Conservation (phyloP, 1,140 invertebrate species). For the Campoletis sonorensis region DNA sequence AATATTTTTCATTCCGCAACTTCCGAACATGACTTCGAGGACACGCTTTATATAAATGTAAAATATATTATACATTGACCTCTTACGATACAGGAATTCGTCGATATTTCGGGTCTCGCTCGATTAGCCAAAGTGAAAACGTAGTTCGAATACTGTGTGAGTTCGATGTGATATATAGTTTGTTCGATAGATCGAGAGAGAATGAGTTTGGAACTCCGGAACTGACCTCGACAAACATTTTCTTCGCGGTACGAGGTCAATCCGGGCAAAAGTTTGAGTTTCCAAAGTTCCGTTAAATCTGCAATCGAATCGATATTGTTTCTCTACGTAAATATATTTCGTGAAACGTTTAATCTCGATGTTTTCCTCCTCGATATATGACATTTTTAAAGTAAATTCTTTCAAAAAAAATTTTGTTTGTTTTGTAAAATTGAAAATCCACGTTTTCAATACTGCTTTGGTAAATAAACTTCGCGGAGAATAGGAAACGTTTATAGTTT, state of each 20-base stretch:
- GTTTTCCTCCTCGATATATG: too few species aligned
- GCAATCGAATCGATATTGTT: too few species aligned
- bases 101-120: conserved; percentile 31
- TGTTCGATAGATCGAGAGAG: not conserved
- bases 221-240: not conserved
- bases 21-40: too few species aligned
- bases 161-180: not conserved
- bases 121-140: conserved; percentile 35
- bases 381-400: too few species aligned
- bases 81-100: not conserved
- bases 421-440: too few species aligned
- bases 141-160: not conserved
- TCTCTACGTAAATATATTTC: too few species aligned
- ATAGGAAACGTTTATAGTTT: not conserved
- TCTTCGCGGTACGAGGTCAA: not conserved
- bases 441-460: not conserved
- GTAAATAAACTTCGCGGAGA: not conserved
- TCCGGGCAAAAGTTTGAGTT: not conserved
- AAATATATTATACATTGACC: too few species aligned
- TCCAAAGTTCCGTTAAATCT: not conserved
- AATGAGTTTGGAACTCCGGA: not conserved
- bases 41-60: not conserved
- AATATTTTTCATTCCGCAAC: too few species aligned
- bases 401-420: too few species aligned
- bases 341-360: too few species aligned